phyloP scores from a whole-genome alignment of 2,888 invertebrate genomes.

The Atethmia centrago region DNA sequence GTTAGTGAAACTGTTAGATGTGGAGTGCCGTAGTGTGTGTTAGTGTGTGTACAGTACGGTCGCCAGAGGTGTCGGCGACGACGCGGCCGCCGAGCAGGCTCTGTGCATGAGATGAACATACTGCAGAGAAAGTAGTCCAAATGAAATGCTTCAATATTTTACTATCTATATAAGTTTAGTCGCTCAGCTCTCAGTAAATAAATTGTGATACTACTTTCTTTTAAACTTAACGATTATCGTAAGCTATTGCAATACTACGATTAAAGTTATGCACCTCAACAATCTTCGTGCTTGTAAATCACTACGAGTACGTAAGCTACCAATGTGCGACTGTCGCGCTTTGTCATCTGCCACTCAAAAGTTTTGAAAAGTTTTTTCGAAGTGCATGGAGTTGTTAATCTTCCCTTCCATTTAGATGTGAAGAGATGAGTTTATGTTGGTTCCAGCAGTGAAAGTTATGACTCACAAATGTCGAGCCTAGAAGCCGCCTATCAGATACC shows the following conservation, averaged over 20 bases:
- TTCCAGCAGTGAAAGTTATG: too few species aligned
- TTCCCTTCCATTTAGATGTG: too few species aligned
- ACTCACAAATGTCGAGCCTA: not conserved
- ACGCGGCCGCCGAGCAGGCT: slow-evolving; percentile 34
- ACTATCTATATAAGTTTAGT: not conserved
- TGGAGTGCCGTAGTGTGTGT: slow-evolving; percentile 26
- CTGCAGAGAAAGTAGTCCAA: not conserved
- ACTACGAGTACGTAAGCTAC: not conserved
- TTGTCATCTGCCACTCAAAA: too few species aligned
- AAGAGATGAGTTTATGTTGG: too few species aligned
- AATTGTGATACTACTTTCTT: not conserved
- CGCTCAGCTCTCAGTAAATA: not conserved
- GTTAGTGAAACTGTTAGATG: slow-evolving; percentile 34
- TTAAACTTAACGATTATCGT: not conserved
- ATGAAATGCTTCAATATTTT: not conserved
- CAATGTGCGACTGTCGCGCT: not conserved
- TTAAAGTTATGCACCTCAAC: not conserved
- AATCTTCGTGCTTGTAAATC: not conserved
- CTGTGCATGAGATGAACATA: not conserved
- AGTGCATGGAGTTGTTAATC: too few species aligned
- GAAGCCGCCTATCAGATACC: not conserved
- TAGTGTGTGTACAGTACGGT: not conserved
- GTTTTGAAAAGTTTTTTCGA: too few species aligned
- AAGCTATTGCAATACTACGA: not conserved
- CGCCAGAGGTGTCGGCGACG: not conserved